Percentiles rank a stretch among this genome's conserved stretches.
Conservation (phyloP, 2,113 vertebrate genomes). For the Cyanoderma ruficeps region DNA sequence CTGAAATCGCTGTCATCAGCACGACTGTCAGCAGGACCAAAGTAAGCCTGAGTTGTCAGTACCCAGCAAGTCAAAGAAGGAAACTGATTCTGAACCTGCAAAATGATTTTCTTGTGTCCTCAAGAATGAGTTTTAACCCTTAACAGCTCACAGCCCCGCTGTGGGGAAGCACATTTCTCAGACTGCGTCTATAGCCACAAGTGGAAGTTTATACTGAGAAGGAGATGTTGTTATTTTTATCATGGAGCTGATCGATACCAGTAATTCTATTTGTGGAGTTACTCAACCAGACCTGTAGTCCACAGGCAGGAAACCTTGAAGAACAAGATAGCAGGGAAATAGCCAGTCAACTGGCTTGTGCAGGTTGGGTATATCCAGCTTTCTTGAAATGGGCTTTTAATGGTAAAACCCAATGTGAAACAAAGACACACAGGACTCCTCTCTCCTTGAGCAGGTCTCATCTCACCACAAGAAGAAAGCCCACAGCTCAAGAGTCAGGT, state of each 20-base stretch:
- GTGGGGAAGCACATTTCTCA: neutral
- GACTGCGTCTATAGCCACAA: neutral
- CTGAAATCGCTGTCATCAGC: slow-evolving; percentile 37
- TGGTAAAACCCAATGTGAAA: neutral
- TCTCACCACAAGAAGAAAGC: neutral
- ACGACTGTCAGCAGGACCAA: neutral
- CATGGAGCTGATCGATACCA: neutral
- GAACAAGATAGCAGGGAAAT: neutral
- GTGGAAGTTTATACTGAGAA: neutral
- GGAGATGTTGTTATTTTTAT: neutral
- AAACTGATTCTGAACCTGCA: neutral
- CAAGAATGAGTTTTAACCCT: neutral
- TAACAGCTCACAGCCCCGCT: neutral
- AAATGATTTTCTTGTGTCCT: neutral
- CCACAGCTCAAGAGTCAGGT: neutral
- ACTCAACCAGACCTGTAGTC: neutral
- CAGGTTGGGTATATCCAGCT: neutral
- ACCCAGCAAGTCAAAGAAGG: neutral
- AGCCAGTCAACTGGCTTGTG: neutral
- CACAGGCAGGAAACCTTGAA: neutral
- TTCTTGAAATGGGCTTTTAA: neutral
- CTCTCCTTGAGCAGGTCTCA: neutral
- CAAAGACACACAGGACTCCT: neutral
- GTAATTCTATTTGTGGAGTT: neutral
- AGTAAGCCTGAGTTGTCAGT: neutral